Evolutionary conservation across 2,113 vertebrate species (phyloP), one percentile per base, ranked within the genome.

Genomic region (Elephantulus edwardii): DNA sequence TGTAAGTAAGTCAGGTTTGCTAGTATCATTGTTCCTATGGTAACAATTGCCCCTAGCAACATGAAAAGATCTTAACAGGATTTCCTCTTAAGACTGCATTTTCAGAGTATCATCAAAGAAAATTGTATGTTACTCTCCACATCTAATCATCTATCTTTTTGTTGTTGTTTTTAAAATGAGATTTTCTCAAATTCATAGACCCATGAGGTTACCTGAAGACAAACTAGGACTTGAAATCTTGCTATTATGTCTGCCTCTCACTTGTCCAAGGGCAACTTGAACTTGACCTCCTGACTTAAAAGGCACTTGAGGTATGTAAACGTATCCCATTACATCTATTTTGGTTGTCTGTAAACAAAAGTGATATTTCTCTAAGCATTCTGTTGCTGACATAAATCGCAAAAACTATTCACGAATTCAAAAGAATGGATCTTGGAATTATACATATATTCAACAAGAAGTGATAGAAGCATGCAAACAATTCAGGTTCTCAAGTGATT

Each of bases 41-140:
- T 95, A 96, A 96, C 95, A 93, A 83, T 94, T 91, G 70, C 71
- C 92, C 90, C 89, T 93, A 93, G 93, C 76, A 95, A 87, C 86
- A 88, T 70, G 68, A 86, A 95, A 93, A 92, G 83, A 94, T 95
- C 87, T 52, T 93, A 46, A 71, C n/a, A 95, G 72, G 33, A 83
- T 90, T 82, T 83, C 84, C 70, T 94, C 26, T 88, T 95, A 92
- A 86, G 62, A 92, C 95, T 58, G 8, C 38, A 50, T 52, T 93
- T 93, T 94, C 88, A 86, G 77, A 85, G 64, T 79, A 74, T 86
- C 72, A 90, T 86, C 72, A 85, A 56, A 90, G 58, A 62, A 94
- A 91, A 87, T 40, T 44, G 4, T 84, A 64, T 84, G 66, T 44
- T 26, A 6, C 50, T 84, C 52, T 88, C 2, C 85, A 77, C 2